Evolutionary conservation across 2,888 invertebrate genomes (phyloP), one percentile per base, ranked within the genome.

Genomic region (Itoplectis maculator): DNA sequence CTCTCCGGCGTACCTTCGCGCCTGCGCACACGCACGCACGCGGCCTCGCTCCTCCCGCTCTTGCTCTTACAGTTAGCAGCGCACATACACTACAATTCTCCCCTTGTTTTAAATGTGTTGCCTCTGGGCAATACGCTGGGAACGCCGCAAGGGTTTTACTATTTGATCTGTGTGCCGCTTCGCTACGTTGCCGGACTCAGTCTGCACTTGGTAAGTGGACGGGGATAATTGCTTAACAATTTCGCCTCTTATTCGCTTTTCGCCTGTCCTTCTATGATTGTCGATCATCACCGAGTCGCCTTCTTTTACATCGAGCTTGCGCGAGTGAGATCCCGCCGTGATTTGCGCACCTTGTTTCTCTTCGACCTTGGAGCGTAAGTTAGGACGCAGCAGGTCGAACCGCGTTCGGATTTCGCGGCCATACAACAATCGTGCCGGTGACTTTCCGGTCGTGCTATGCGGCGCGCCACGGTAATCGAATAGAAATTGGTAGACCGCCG

Each of bases 391-490:
- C 5, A 45, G 20, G 49, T 69, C 56, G 45, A 75, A 75, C 9
- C 65, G 42, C 40, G 65, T 75, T 56, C 69, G 47, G 0, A 83
- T 9, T 7, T 80, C 73, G 23, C 74, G 69, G 4, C 20, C 47
- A 8, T 69, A 83, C 47, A 82, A 15, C 61, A 82, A n/a, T 56
- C 72, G 68, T 2, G 78, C 78, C 29, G 81, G 83, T 4, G 75
- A 72, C 13, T 74, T 40, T 0, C 82, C 75, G 7, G 82, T 85
- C 6, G 83, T 83, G 20, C 23, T 37, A 5, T 85, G 81, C 11
- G 74, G 78, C 9, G 66, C 54, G 29, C 70, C 56, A 0, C 82
- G 68, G 37, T 85, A 85, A 42, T 75, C 81, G 37, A 85, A 73
- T 13, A 85, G 29, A 54, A 82, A 85, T 40, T 61, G 11, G 15